Evolutionary conservation across 2,888 invertebrate species (phyloP).

Genomic region (Protophormia terraenovae): DNA sequence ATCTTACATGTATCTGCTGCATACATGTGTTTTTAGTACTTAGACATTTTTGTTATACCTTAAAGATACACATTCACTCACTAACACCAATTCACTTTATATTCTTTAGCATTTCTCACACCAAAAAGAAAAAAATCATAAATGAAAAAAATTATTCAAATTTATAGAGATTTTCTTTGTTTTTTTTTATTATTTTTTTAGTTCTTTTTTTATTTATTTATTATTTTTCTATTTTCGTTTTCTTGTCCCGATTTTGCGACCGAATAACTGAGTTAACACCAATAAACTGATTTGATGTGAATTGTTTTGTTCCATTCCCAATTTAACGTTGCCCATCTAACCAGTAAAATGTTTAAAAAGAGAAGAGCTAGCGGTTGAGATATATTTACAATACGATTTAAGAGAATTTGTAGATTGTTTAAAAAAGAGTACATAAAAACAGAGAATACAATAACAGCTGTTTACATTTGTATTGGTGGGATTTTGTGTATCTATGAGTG

Average conservation of each 20-base stretch:
- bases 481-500: not conserved
- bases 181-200: conserved; percentile 10
- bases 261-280: conserved; percentile 57
- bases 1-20: not conserved
- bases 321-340: not conserved
- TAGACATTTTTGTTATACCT: conserved; percentile 33
- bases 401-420: not conserved
- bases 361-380: not conserved
- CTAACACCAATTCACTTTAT: conserved; percentile 29
- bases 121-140: conserved; percentile 19
- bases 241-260: conserved; percentile 33
- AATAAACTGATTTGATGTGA: conserved; percentile 43
- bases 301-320: conserved; percentile 14
- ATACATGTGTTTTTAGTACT: conserved; percentile 11
- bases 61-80: conserved; percentile 37
- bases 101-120: conserved; percentile 30
- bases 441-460: not conserved
- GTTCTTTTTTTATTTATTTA: not conserved
- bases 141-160: conserved; percentile 33
- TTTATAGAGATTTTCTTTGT: conserved; percentile 48
- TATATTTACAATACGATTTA: not conserved
- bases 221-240: not conserved
- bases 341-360: not conserved
- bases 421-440: not conserved
- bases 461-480: not conserved